Evolutionary conservation across 2,113 vertebrate species (phyloP).

Genomic region (Noctilio leporinus): DNA sequence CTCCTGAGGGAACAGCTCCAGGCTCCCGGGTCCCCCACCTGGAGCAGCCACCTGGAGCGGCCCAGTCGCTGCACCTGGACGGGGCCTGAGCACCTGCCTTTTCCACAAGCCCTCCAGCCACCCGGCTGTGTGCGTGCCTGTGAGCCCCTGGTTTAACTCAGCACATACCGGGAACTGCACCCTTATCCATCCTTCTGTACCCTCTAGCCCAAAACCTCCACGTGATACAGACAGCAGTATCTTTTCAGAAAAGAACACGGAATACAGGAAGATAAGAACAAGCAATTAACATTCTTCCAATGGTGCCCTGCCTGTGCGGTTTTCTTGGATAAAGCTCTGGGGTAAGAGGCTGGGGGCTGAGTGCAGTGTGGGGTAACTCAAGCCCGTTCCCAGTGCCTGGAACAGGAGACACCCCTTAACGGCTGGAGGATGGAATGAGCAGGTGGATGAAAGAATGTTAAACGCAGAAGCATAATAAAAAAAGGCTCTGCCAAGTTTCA

Average conservation of each 20-base stretch:
- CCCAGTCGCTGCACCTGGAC: rapidly evolving
- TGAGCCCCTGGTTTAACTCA: rapidly evolving
- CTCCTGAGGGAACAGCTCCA: neutral
- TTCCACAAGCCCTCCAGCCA: neutral
- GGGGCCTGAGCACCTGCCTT: neutral
- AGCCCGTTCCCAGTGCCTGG: neutral
- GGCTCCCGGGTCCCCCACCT: neutral
- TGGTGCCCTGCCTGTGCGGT: too few species aligned
- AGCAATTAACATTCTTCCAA: neutral
- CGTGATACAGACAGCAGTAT: neutral
- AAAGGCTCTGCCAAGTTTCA: neutral
- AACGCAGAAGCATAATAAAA: neutral
- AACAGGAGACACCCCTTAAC: neutral
- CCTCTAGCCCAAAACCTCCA: neutral
- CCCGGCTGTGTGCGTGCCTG: neutral
- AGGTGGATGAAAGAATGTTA: neutral
- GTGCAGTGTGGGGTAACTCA: neutral
- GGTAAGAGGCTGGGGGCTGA: neutral
- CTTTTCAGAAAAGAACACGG: neutral
- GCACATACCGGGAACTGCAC: rapidly evolving
- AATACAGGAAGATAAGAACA: neutral
- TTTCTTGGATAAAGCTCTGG: neutral
- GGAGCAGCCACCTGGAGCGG: neutral
- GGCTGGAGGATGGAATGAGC: neutral
- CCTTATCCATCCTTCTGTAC: neutral